Percentiles rank a stretch among this genome's conserved stretches.
These are phyloP conservation scores for Ennomos quercinarius DNA, from an alignment of 2,888 invertebrate species.

Conservation along the genomic window DNA sequence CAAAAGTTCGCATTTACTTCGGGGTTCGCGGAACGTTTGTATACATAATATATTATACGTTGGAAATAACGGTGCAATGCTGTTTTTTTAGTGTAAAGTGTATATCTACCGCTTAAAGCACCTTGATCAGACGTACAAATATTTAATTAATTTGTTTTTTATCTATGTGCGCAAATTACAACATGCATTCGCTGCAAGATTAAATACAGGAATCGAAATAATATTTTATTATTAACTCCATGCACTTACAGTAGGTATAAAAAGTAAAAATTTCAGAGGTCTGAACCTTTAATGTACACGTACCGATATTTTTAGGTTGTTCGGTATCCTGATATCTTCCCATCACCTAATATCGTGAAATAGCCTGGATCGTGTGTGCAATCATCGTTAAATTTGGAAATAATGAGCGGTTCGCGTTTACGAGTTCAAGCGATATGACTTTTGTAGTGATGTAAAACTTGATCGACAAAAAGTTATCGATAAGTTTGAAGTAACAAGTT, in stretches of 20 bases:
- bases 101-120: no score
- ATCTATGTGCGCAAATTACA: no score
- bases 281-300: neutral
- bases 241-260: no score
- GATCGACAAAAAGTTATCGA: constrained; percentile 27
- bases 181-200: no score
- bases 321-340: constrained; percentile 1
- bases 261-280: no score
- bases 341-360: constrained; percentile 49
- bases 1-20: constrained; percentile 14
- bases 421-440: constrained; percentile 50
- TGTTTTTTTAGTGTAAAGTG: no score
- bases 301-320: constrained; percentile 6
- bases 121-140: no score
- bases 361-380: constrained; percentile 54
- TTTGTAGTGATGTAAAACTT: constrained; percentile 40
- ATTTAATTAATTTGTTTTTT: no score
- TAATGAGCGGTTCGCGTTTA: constrained; percentile 69
- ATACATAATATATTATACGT: no score
- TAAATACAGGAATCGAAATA: no score
- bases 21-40: neutral
- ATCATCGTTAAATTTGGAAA: constrained; percentile 74
- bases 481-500: neutral
- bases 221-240: no score
- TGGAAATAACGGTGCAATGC: no score